Evolutionary conservation across 1,140 invertebrate genomes (phyloP).

Genomic region (Pogonus chalceus): DNA sequence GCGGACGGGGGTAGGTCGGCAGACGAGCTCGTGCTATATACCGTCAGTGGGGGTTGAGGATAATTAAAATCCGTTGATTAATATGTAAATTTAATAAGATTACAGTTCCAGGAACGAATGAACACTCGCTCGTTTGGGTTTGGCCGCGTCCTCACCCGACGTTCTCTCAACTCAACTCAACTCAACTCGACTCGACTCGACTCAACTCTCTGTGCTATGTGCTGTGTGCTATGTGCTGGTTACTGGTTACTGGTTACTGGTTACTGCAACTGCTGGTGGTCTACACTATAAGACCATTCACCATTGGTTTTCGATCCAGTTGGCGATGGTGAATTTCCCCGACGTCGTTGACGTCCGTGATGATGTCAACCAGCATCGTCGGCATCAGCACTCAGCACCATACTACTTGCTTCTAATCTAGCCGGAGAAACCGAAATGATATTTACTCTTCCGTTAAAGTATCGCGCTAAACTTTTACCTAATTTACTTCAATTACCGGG

Average conservation of each 20-base stretch:
- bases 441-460: constrained; percentile 5
- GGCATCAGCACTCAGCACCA: not conserved
- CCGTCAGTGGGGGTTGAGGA: constrained; percentile 43
- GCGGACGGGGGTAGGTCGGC: constrained; percentile 22
- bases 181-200: not conserved
- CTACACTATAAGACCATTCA: too few species aligned
- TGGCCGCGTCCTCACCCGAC: not conserved
- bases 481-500: constrained; percentile 1
- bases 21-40: not conserved
- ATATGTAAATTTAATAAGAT: constrained; percentile 97
- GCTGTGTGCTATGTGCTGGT: not conserved
- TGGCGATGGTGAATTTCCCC: too few species aligned
- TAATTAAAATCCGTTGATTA: constrained; percentile 96
- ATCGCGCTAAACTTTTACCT: constrained; percentile 4
- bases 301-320: too few species aligned
- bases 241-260: too few species aligned
- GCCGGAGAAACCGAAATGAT: constrained; percentile 1
- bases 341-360: too few species aligned
- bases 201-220: not conserved
- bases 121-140: constrained; percentile 13
- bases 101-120: constrained; percentile 61
- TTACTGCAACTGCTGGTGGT: too few species aligned
- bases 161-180: not conserved
- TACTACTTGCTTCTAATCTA: not conserved
- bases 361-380: not conserved